Evolutionary conservation across 2,888 invertebrate genomes (phyloP), one percentile per base, ranked within the genome.

Genomic region (Syritta pipiens): DNA sequence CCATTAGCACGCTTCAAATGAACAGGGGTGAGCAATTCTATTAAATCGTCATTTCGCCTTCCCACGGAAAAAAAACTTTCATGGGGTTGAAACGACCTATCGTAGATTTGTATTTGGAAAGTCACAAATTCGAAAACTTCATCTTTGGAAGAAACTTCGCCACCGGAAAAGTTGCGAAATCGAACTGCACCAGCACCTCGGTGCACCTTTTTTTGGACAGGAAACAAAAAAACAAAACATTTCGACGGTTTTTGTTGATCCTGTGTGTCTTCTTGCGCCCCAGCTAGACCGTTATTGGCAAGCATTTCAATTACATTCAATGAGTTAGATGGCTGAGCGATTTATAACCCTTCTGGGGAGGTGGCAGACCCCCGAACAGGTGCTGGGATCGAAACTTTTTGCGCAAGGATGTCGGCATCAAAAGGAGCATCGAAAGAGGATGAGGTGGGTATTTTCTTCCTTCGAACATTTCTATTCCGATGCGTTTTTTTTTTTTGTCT

Each of bases 251-350:
- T 65, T 53, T 48, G 59, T 65, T 72, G 72, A 72, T 77, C 72
- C 77, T 35, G 63, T 67, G 40, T 74, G 65, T 74, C 60, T 59
- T n/a, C n/a, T n/a, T n/a, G n/a, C 44, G 40, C 49, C 42, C 72
- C 65, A 77, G 60, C 68, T 44, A 57, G 77, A 72, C 68, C 67
- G 72, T 62, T 81, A 81, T 81, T 81, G 72, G 72, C 81, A 81
- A 81, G 77, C 77, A 81, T 81, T 81, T 81, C 77, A 81, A 81
- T 81, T 81, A 81, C 81, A 77, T 68, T 72, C 77, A 77, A 77
- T 77, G 62, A 81, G 67, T 77, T 68, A 53, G 77, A 67, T 57
- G 55, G 71, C 51, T 76, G 76, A 76, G 68, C 81, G 77, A 81
- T 81, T 81, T 81, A 81, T 77, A 68, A 63, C 77, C 63, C 44